A percentile compares a stretch with the other conserved stretches of the same genome.
Evolutionary conservation across 2,797 vertebrate genomes (phyloP).

Genomic region (Pantherophis alleghaniensis): DNA sequence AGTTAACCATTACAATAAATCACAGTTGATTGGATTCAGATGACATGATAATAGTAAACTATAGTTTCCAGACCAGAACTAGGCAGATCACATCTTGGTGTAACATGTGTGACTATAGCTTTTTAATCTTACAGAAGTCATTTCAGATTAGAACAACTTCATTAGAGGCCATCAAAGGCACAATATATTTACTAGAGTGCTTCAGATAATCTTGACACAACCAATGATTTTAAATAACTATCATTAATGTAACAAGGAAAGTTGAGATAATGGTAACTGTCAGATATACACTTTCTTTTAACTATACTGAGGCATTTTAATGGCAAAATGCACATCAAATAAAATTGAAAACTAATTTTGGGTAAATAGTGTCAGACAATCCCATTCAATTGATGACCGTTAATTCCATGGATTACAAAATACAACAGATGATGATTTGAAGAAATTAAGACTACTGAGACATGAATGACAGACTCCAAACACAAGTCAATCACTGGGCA

Average conservation of each 20-base stretch:
- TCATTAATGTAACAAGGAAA: neutral
- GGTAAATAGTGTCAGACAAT: neutral
- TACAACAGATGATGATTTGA: neutral
- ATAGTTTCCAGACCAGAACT: neutral
- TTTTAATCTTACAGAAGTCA: neutral
- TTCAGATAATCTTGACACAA: neutral
- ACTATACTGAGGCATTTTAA: neutral
- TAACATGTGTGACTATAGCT: neutral
- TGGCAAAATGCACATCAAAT: neutral
- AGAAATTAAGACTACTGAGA: neutral
- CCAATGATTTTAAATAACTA: neutral
- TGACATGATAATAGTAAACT: neutral
- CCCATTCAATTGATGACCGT: neutral
- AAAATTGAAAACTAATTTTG: neutral
- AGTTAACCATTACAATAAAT: neutral
- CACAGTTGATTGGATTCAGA: neutral
- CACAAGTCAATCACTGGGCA: neutral
- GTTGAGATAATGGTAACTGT: neutral
- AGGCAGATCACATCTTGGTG: neutral
- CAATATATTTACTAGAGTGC: neutral
- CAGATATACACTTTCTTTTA: neutral
- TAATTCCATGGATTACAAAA: neutral
- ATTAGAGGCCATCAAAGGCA: neutral
- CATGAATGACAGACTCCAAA: neutral
- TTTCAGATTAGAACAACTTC: neutral